phyloP scores from a whole-genome alignment of 2,888 invertebrate species.

The Pristionchus entomophagus region DNA sequence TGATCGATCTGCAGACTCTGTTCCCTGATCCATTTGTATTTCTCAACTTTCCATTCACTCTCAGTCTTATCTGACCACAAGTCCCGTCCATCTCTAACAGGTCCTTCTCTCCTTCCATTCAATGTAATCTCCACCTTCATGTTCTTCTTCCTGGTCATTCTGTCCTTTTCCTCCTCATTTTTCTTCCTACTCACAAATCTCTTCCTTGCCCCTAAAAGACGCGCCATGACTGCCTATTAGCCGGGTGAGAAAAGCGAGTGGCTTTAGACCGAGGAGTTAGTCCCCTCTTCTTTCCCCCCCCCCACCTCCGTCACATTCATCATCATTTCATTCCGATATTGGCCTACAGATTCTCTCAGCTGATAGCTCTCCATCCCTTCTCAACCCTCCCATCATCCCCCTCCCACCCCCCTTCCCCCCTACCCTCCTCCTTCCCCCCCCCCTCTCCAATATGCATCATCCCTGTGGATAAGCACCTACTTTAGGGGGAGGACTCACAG shows the following conservation, averaged over 20 bases:
- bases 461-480: constrained; percentile 37
- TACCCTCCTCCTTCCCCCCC: background rate
- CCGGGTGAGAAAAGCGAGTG: background rate
- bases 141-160: background rate
- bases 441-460: constrained; percentile 36
- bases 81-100: background rate
- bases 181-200: constrained; percentile 17
- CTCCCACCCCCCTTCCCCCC: background rate
- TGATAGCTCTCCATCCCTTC: background rate
- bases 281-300: background rate
- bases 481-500: background rate
- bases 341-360: background rate
- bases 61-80: background rate
- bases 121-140: constrained; percentile 8
- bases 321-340: background rate
- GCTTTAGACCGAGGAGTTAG: background rate
- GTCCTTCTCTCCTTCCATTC: background rate
- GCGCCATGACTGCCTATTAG: constrained; percentile 25
- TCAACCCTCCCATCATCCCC: background rate
- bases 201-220: background rate
- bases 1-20: background rate
- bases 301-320: constrained; percentile 5
- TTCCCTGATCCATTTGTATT: background rate
- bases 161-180: constrained; percentile 27
- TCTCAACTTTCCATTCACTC: background rate